Evolutionary conservation across 2,888 invertebrate species (phyloP).

Genomic region (Tipula vernalis): DNA sequence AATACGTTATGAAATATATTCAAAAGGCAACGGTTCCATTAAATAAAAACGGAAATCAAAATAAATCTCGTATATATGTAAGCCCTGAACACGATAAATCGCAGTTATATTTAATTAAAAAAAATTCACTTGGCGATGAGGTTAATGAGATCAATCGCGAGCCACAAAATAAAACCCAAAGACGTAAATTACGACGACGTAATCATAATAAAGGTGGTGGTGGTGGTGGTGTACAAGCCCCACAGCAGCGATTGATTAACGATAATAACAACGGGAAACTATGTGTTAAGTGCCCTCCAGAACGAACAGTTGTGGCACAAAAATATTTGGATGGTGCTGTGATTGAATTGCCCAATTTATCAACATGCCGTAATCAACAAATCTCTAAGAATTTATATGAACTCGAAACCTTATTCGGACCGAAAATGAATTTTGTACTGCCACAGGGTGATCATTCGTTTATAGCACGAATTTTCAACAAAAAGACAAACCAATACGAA

Average conservation of each 20-base stretch:
- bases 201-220: not conserved
- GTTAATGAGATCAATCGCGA: not conserved
- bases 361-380: conserved; percentile 18
- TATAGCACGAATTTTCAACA: conserved; percentile 18
- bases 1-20: conserved; percentile 16
- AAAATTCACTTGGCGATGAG: conserved; percentile 15
- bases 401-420: conserved; percentile 19
- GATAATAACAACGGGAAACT: not conserved
- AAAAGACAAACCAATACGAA: conserved; percentile 15
- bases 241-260: not conserved
- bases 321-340: conserved; percentile 19
- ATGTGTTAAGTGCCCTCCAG: conserved; percentile 19
- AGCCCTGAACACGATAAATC: conserved; percentile 17
- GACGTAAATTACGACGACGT: conserved; percentile 8
- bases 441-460: conserved; percentile 19
- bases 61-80: conserved; percentile 10
- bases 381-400: conserved; percentile 16
- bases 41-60: not conserved
- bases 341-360: conserved; percentile 18
- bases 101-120: conserved; percentile 15
- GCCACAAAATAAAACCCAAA: not conserved
- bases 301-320: conserved; percentile 18
- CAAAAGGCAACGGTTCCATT: conserved; percentile 16
- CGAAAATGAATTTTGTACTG: conserved; percentile 17
- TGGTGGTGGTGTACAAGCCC: not conserved